These are phyloP conservation scores for Nothura maculosa DNA, from an alignment of 2,797 vertebrate genomes.

Conservation along the genomic window DNA sequence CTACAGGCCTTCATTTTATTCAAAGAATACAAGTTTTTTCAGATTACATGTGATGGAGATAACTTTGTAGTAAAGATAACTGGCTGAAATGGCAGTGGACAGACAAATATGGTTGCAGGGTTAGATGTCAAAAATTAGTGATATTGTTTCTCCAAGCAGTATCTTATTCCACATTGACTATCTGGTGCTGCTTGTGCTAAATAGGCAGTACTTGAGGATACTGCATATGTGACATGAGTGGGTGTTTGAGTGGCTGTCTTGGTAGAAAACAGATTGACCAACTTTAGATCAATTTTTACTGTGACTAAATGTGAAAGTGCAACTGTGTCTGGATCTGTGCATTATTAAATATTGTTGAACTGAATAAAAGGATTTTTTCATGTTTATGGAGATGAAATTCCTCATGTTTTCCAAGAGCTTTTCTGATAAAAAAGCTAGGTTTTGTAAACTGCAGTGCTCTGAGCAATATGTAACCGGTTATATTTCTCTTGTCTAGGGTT, in stretches of 20 bases:
- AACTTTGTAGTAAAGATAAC: neutral
- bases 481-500: constrained; percentile 81
- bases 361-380: neutral
- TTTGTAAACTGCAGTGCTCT: neutral
- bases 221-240: accelerated
- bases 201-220: neutral
- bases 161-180: neutral
- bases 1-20: accelerated
- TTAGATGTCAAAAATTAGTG: neutral
- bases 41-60: neutral
- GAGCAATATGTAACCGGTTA: neutral
- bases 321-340: neutral
- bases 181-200: neutral
- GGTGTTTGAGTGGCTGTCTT: accelerated
- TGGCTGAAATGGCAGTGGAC: neutral
- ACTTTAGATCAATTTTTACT: accelerated
- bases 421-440: neutral
- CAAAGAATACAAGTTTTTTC: neutral
- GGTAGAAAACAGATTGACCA: neutral
- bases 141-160: neutral
- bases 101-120: neutral
- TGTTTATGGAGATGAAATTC: neutral
- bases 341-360: neutral
- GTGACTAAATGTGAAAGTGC: neutral
- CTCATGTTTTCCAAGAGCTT: neutral